Base-by-base conservation (phyloP, 1,140 invertebrate genomes). In the Conus ventricosus region DNA sequence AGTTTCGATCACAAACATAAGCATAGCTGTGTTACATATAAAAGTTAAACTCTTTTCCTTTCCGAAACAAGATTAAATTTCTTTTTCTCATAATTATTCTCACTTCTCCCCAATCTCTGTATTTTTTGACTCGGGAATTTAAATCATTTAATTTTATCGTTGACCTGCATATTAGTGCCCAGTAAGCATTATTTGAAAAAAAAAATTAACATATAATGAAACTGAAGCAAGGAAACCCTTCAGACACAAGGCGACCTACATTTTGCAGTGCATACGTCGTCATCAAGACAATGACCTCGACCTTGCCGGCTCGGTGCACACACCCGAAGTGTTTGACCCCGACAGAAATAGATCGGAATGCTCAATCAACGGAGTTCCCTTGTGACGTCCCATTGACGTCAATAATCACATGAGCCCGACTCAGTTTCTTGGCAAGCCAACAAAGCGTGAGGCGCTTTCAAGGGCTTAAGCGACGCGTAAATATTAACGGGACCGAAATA, bases 371-470 rank as follows among this genome's bases (percentile, higher is more conserved):
- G 82, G 82, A 67, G 82, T 84, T 60, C 54, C 82, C 82, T 67
- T 27, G 85, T 87, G 85, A 87, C 85, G 85, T 87, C 85, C 57
- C 17, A 54, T 13, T 87, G 85, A 87, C 85, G 85, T 87, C 85
- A 87, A 78, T 87, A 13, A 25, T 87, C 85, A 87, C 85, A 80
- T 87, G 85, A 54, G 25, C n/a, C 25, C 53, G 15, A 78, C 15
- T 87, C 75, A 80, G 84, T 39, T n/a, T 54, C 75, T 87, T 84
- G 82, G 82, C 82, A 63, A 51, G 53, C 84, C 17, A 27, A 57
- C 67, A 27, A 53, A 86, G 7, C 75, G 54, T 23, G 85, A 80
- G 85, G 85, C 85, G 53, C 75, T 87, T 78, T 87, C 71, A 57
- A 25, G 85, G 85, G 20, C 25, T 53, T 27, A 39, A 57, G 13